Base-by-base conservation (phyloP, 2,797 vertebrate genomes). In the Acanthornis magna region DNA sequence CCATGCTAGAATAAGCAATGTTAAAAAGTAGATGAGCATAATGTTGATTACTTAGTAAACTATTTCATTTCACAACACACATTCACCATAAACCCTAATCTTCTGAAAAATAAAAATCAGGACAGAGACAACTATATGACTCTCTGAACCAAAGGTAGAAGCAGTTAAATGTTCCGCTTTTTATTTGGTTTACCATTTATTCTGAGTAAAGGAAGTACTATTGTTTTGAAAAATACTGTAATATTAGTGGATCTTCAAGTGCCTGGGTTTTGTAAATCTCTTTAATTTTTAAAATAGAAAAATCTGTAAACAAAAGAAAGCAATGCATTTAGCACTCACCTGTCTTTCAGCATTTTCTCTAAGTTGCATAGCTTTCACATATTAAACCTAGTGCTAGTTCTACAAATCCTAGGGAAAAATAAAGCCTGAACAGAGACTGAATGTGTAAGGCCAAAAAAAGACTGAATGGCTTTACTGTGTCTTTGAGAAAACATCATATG, bases 401-500 rank as follows among this genome's bases (percentile, higher is more conserved):
- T 92, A 58, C 72, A 82, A 68, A 81, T 90, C 77, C 51, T 40
- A 76, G 32, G 23, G n/a, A 75, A 87, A 88, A 85, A 63, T 47
- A 79, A 87, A 91, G 63, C 57, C 78, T 54, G 25, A 92, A 53
- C 26, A 74, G 51, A 87, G 48, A 38, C 27, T n/a, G 72, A 89
- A 45, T 79, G 70, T 30, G 63, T 61, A 80, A 71, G 89, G 50
- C 61, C 78, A 84, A 47, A 77, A 48, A 67, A 61, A 65, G 45
- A 45, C 5, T 68, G 90, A 88, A 85, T 5, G 7, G 71, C 68
- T 93, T 96, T 77, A 88, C 82, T 83, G 75, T 29, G 48, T 91
- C 87, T 93, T 87, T 82, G 67, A 85, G 80, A 95, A 94, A 86
- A 87, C 53, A 76, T 82, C 80, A 34, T 77, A 85, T 40, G 82